phyloP scores from a whole-genome alignment of 2,797 vertebrate species.

The Phaenicophaeus curvirostris region DNA sequence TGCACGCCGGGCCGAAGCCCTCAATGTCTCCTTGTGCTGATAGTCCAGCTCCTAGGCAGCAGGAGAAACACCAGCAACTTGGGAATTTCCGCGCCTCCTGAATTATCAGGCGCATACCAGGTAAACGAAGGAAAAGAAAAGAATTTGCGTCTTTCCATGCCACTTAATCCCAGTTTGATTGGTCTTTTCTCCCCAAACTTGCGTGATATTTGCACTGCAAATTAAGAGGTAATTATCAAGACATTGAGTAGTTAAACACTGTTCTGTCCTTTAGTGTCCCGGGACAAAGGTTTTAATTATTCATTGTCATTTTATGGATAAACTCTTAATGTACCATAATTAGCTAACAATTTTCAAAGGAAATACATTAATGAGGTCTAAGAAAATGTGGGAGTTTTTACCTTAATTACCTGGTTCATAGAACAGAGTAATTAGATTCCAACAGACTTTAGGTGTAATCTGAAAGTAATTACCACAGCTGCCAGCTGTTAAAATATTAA shows the following conservation, averaged over 20 bases:
- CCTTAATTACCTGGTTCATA: conserved; percentile 76
- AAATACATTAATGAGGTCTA: conserved; percentile 71
- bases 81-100: neutral
- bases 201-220: neutral
- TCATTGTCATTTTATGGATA: conserved; percentile 64
- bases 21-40: too few species aligned
- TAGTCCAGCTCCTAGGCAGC: neutral
- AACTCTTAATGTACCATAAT: conserved; percentile 61
- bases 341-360: conserved; percentile 73
- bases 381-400: conserved; percentile 69
- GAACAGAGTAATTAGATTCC: conserved; percentile 76
- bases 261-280: conserved; percentile 56
- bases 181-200: neutral
- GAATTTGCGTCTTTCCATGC: neutral
- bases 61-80: neutral
- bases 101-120: neutral
- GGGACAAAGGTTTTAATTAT: conserved; percentile 60
- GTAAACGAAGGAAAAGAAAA: neutral
- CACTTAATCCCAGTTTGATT: neutral
- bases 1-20: too few species aligned
- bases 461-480: conserved; percentile 73
- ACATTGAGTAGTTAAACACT: conserved; percentile 20
- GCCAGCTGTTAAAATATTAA: conserved; percentile 73
- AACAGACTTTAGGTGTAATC: conserved; percentile 70
- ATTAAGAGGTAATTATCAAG: conserved; percentile 5